phyloP scores from a whole-genome alignment of 2,113 vertebrate species.

The Sterna hirundo region DNA sequence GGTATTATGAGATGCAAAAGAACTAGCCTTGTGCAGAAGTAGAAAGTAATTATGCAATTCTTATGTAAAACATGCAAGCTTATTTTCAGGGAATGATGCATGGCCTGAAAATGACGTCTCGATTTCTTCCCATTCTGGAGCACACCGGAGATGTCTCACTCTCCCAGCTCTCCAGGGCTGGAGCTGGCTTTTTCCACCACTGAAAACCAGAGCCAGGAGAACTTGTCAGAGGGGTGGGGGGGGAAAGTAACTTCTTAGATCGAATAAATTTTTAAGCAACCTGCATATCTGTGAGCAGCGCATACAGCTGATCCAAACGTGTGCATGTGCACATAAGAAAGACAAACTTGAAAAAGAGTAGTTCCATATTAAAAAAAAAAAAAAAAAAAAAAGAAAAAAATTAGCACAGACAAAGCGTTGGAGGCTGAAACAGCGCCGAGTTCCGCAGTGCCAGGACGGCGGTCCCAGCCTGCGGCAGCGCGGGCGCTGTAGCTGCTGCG shows the following conservation, averaged over 20 bases:
- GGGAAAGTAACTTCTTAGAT: neutral
- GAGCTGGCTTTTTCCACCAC: neutral
- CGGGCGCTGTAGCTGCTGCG: neutral
- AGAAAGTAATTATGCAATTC: neutral
- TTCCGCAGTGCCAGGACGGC: neutral
- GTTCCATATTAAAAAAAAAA: neutral
- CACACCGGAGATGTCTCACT: neutral
- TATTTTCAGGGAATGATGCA: neutral
- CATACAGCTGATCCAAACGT: neutral
- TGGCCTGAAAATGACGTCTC: constrained; percentile 13
- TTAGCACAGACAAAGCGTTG: neutral
- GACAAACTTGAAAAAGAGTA: neutral
- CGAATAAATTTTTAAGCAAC: neutral
- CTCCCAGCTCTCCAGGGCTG: neutral
- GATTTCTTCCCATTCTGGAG: neutral
- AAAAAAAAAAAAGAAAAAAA: neutral
- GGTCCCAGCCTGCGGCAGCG: neutral
- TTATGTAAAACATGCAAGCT: neutral
- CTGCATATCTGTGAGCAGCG: neutral
- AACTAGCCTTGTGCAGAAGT: neutral
- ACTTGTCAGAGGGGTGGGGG: neutral
- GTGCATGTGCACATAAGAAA: neutral
- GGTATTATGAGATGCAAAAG: neutral
- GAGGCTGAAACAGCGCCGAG: fast-evolving
- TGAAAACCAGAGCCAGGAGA: neutral